These are phyloP conservation scores for Cotesia vestalis DNA, from an alignment of 1,140 invertebrate species.

Conservation along the genomic window DNA sequence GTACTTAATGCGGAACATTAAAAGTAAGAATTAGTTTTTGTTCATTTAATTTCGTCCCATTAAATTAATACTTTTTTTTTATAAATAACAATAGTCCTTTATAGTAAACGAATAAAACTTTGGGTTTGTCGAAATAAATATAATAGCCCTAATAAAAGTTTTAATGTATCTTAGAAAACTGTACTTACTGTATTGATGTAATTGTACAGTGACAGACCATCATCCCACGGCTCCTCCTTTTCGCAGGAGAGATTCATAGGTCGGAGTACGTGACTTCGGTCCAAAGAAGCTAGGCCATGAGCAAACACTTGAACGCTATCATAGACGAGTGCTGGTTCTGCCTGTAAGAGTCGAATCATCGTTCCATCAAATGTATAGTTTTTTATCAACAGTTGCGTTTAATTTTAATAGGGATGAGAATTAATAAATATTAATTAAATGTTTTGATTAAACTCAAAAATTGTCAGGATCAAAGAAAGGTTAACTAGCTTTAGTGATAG, in stretches of 20 bases:
- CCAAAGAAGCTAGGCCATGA: constrained; percentile 78
- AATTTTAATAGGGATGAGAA: too few species aligned
- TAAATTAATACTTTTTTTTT: not conserved
- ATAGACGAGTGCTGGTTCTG: constrained; percentile 89
- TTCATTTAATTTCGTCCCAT: too few species aligned
- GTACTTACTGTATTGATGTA: constrained; percentile 86
- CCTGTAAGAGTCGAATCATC: constrained; percentile 70
- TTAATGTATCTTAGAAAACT: constrained; percentile 27
- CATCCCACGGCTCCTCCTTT: constrained; percentile 81
- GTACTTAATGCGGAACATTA: too few species aligned
- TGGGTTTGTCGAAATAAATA: not conserved
- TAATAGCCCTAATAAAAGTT: not conserved
- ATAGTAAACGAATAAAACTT: not conserved
- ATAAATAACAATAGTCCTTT: not conserved
- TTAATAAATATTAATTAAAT: too few species aligned
- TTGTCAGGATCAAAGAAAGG: too few species aligned
- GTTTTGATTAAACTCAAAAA: too few species aligned
- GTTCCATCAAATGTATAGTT: not conserved
- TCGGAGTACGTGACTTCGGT: constrained; percentile 73
- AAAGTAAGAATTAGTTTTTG: too few species aligned
- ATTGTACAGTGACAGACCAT: constrained; percentile 88
- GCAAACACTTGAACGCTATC: constrained; percentile 91
- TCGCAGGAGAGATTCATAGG: constrained; percentile 85
- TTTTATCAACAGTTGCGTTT: too few species aligned
- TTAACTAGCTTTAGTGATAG: too few species aligned